Conservation (phyloP, 2,888 invertebrate species). For the Idaea dimidiata region DNA sequence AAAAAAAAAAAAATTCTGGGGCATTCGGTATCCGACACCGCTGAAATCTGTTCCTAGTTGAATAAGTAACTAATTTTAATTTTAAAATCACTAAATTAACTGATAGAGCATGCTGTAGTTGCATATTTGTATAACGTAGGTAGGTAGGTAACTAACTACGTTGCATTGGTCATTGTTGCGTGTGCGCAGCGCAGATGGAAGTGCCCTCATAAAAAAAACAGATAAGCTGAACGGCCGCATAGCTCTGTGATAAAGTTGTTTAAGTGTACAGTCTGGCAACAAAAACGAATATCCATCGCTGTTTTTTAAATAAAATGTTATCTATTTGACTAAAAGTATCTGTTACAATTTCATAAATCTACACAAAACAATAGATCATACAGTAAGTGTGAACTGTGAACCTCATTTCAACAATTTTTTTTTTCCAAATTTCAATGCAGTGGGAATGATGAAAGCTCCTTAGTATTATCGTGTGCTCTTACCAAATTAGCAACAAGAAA, state of each 20-base stretch:
- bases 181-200: constrained; percentile 28
- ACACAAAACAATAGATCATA: no score
- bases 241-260: constrained; percentile 37
- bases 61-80: background rate
- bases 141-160: background rate
- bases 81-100: no score
- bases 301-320: no score
- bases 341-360: no score
- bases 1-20: background rate
- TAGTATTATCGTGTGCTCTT: no score
- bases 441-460: no score
- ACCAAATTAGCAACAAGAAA: no score
- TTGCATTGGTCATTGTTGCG: constrained; percentile 15
- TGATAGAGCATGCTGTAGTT: background rate
- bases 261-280: constrained; percentile 10
- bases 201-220: constrained; percentile 35
- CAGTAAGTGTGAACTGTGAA: no score
- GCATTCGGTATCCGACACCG: background rate
- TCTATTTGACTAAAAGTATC: no score
- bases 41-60: background rate
- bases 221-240: constrained; percentile 14
- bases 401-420: no score
- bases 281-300: no score
- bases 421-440: no score
- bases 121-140: background rate